Base-by-base conservation (phyloP, 2,113 vertebrate species). In the Corythornis vintsioides region DNA sequence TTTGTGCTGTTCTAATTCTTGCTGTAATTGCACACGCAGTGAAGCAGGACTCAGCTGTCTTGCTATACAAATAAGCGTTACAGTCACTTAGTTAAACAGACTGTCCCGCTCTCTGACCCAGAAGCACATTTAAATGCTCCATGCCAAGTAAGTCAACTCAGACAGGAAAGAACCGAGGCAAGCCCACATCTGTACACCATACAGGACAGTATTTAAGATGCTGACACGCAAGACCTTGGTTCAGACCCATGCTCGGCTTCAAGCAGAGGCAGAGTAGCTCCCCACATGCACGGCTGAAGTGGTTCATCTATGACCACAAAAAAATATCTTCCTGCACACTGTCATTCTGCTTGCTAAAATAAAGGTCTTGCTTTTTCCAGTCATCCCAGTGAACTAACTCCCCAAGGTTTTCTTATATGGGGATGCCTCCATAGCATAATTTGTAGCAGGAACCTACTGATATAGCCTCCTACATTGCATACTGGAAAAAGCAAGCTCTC, bases 381-480 rank as follows among this genome's bases (percentile, higher is more conserved):
- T 59, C 33, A 17, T 4, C 15, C 15, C 33, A 31, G 28, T 6
- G 21, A 79, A 76, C 11, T 1, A 47, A 70, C 35, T 55, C 47
- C 47, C 28, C 26, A 31, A 1, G 13, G 21, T 63, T 57, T 83
- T 79, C 31, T 38, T 45, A 45, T 5, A 28, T 18, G 11, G 5
- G 14, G n/a, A 57, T 0, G 7, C 42, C 50, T 76, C 50, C 50
- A 70, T 6, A 0, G 2, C 7, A 15, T 45, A 85, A 73, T 83
- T 26, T 60, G 24, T 42, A 61, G 55, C 1, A 47, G 35, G 29
- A 92, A 59, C 8, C 18, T 42, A 61, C 21, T 42, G 57, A 93
- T 83, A 63, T 50, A 92, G 64, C 29, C 48, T 78, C 35, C 61
- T 89, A 72, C 89, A 94, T 89, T 67, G 55, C 64, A 59, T 91